Percentiles rank a stretch among this genome's conserved stretches.
Evolutionary conservation across 2,888 invertebrate species (phyloP).

Genomic region (Tolmerus cingulatus): DNA sequence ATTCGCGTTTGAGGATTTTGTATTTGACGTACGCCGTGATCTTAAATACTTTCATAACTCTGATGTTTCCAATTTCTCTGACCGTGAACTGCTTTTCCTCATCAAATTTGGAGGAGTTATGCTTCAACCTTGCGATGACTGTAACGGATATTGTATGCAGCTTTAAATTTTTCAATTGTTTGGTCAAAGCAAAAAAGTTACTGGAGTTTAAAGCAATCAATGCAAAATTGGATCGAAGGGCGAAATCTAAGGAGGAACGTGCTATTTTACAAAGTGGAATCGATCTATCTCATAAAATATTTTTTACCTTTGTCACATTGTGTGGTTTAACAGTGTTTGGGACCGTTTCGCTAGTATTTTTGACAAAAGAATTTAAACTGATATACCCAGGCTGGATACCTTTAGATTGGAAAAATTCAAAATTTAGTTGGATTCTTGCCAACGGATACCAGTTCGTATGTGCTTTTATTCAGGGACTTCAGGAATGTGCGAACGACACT

Average conservation of each 20-base stretch:
- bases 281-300: slow-evolving; percentile 50
- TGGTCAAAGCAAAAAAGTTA: slow-evolving; percentile 54
- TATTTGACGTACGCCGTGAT: slow-evolving; percentile 52
- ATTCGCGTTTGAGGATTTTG: slow-evolving; percentile 23
- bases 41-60: slow-evolving; percentile 55
- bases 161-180: slow-evolving; percentile 58
- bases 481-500: slow-evolving; percentile 58
- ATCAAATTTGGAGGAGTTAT: slow-evolving; percentile 53
- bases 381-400: slow-evolving; percentile 60
- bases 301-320: slow-evolving; percentile 54
- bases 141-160: slow-evolving; percentile 57
- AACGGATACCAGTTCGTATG: slow-evolving; percentile 56
- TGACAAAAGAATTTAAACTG: slow-evolving; percentile 51
- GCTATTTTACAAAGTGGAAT: slow-evolving; percentile 51
- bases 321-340: slow-evolving; percentile 54
- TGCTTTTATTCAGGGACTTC: slow-evolving; percentile 55
- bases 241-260: slow-evolving; percentile 51
- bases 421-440: slow-evolving; percentile 50
- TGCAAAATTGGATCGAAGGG: slow-evolving; percentile 52
- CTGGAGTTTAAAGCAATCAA: slow-evolving; percentile 52
- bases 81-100: slow-evolving; percentile 54
- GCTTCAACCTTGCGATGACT: slow-evolving; percentile 58
- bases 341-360: slow-evolving; percentile 53
- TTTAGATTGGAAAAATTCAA: slow-evolving; percentile 54
- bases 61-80: slow-evolving; percentile 57